These are phyloP conservation scores for Panopea generosa DNA, from an alignment of 2,888 invertebrate genomes.

Conservation along the genomic window DNA sequence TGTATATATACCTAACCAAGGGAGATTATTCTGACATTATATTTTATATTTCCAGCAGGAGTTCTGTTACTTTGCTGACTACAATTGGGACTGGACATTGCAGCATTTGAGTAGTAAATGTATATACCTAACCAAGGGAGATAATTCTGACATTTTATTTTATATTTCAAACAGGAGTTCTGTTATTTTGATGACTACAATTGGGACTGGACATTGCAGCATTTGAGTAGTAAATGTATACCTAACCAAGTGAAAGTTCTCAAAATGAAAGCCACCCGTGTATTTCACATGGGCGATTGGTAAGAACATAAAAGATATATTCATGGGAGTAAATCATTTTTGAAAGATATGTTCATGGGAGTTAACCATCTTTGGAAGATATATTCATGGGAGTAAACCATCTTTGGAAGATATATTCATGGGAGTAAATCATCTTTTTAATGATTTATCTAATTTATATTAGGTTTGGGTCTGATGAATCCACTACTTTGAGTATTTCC, in stretches of 20 bases:
- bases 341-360: too few species aligned
- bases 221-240: conserved; percentile 92
- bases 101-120: conserved; percentile 94
- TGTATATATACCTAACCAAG: too few species aligned
- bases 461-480: too few species aligned
- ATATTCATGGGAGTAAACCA: too few species aligned
- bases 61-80: too few species aligned
- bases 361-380: too few species aligned
- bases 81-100: conserved; percentile 99
- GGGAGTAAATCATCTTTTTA: too few species aligned
- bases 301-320: conserved; percentile 86
- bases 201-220: conserved; percentile 99
- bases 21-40: conserved; percentile 95
- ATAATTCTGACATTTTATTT: neutral
- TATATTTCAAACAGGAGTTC: conserved; percentile 88
- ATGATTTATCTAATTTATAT: too few species aligned
- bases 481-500: too few species aligned
- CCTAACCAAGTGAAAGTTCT: conserved; percentile 90
- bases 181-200: conserved; percentile 99
- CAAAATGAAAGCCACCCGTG: conserved; percentile 95
- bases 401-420: too few species aligned
- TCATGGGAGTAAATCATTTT: too few species aligned
- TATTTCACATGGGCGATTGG: conserved; percentile 99
- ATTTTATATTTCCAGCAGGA: conserved; percentile 85
- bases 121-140: conserved; percentile 27